Evolutionary conservation across 2,797 vertebrate species (phyloP).

Genomic region (Hemitrygon akajei): DNA sequence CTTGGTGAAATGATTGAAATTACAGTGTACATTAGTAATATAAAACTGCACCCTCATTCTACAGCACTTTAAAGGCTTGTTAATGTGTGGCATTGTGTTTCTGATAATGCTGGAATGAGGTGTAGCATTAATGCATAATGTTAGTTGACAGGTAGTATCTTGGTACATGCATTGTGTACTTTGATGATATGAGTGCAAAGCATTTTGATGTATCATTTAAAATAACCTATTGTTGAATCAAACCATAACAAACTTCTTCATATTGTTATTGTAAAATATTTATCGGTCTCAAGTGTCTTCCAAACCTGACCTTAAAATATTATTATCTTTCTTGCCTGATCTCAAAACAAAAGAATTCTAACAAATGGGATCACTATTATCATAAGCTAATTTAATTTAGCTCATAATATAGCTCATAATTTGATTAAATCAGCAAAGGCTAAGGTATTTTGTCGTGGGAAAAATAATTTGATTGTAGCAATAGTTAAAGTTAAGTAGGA

Average conservation of each 20-base stretch:
- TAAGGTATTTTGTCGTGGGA: neutral
- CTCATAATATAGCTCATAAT: neutral
- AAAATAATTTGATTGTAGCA: neutral
- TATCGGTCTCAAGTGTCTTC: neutral
- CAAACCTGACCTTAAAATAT: neutral
- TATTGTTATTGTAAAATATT: neutral
- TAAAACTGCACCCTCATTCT: neutral
- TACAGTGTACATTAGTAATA: neutral
- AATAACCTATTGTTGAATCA: neutral
- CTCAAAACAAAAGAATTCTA: neutral
- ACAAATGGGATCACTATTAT: neutral
- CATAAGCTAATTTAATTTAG: neutral
- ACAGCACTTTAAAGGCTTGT: neutral
- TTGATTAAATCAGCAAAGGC: neutral
- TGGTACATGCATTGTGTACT: neutral
- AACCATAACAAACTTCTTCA: neutral
- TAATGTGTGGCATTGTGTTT: neutral
- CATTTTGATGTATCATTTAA: neutral
- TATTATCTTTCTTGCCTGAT: neutral
- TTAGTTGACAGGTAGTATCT: neutral
- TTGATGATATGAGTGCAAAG: neutral
- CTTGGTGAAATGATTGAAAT: neutral
- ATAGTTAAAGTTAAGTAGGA: neutral
- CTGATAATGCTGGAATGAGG: neutral
- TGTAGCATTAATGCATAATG: neutral